Evolutionary conservation across 2,113 vertebrate genomes (phyloP), one percentile per base, ranked within the genome.

Genomic region (Brachirus orientalis): DNA sequence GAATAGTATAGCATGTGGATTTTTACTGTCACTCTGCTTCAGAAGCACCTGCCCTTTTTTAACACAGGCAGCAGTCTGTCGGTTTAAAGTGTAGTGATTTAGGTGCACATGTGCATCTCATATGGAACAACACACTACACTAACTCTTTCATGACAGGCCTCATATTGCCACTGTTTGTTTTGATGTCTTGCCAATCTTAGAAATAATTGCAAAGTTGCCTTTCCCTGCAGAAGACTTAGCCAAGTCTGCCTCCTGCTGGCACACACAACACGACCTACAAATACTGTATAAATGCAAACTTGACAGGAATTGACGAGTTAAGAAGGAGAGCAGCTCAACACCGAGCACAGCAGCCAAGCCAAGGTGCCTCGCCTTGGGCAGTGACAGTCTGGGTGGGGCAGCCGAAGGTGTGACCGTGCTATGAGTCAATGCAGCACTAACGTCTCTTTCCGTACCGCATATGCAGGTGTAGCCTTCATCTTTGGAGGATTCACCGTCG

Each of bases 191-290:
- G 44, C 9, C 54, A 53, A 35, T 35, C 12, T 1, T 14, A 0
- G 13, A 70, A 45, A 28, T 18, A 8, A 47, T 33, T 47, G 12
- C 6, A 46, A 3, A 38, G 5, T 33, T 11, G 0, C 7, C 60
- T 20, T 18, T 22, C 13, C 12, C 40, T 12, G 8, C 3, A 8
- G 1, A 56, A 14, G 13, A 10, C 10, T 7, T 3, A 16, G 50
- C 35, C 57, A 80, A 75, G 52, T 40, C 66, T 56, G 69, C 90
- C 89, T 81, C 79, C 88, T 90, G 73, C 70, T 81, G 90, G 85
- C n/a, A 16, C 20, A 10, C 11, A 1, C 1, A 45, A 22, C 7
- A 48, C n/a, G 0, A 9, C 3, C 10, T 2, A 3, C 11, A 3
- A 18, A 35, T 36, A n/a, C n/a, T n/a, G n/a, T n/a, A 6, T 18